Conservation (phyloP, 1,140 invertebrate species). For the Dinoponera quadriceps region DNA sequence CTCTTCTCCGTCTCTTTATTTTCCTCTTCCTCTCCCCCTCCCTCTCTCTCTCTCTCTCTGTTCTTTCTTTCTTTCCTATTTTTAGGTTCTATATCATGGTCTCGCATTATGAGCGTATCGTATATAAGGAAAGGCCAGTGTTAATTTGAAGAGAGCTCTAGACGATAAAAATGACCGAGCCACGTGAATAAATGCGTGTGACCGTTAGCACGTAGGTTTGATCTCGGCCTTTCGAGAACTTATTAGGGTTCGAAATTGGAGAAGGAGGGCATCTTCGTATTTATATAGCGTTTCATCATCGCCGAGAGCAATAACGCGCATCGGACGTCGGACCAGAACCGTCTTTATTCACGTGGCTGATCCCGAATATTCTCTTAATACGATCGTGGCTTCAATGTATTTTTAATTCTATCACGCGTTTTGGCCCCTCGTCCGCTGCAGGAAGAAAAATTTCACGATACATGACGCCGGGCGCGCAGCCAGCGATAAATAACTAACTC, state of each 20-base stretch:
- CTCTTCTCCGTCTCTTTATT: background rate
- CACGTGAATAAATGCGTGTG: conserved; percentile 51
- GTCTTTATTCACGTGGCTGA: conserved; percentile 52
- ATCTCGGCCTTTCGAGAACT: background rate
- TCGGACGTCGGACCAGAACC: background rate
- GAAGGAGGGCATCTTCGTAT: too few species aligned
- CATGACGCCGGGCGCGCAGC: conserved; percentile 18
- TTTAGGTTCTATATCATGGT: conserved; percentile 21
- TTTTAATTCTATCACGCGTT: conserved; percentile 76
- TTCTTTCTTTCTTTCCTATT: conserved; percentile 1
- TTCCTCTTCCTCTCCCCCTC: too few species aligned
- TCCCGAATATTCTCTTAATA: conserved; percentile 67
- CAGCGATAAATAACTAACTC: conserved; percentile 40
- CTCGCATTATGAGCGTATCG: conserved; percentile 24
- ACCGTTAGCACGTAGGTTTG: background rate
- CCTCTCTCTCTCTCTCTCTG: too few species aligned
- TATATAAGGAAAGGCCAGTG: conserved; percentile 70
- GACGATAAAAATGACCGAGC: conserved; percentile 45
- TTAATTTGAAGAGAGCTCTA: conserved; percentile 57
- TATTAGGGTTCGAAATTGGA: background rate
- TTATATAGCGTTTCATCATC: background rate
- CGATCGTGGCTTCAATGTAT: conserved; percentile 66
- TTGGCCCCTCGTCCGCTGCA: conserved; percentile 78
- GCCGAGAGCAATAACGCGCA: conserved; percentile 21
- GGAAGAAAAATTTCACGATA: conserved; percentile 64